Evolutionary conservation across 2,797 vertebrate species (phyloP).

Genomic region (Epinephelus coioides): DNA sequence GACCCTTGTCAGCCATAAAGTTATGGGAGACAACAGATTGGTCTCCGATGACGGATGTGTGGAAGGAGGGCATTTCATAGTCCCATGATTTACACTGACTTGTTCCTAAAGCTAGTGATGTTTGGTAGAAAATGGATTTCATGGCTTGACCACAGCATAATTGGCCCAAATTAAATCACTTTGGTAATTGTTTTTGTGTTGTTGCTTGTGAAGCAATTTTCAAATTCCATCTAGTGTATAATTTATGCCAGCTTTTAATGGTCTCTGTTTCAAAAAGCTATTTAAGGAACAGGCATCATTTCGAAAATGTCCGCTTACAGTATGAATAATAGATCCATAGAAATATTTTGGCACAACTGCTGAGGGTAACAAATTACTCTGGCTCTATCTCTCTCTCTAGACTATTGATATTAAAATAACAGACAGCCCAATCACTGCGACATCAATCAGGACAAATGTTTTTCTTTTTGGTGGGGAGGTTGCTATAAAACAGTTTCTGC

Average conservation of each 20-base stretch:
- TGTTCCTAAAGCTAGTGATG: constrained; percentile 50
- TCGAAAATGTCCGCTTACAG: constrained; percentile 36
- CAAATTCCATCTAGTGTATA: constrained; percentile 40
- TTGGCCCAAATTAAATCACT: constrained; percentile 43
- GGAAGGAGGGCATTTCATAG: constrained; percentile 64
- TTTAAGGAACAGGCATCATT: constrained; percentile 36
- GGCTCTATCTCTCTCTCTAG: constrained; percentile 47
- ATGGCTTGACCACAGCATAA: constrained; percentile 44
- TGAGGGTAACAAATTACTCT: constrained; percentile 53
- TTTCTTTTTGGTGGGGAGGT: constrained; percentile 32
- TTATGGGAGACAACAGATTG: constrained; percentile 84
- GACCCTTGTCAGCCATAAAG: constrained; percentile 81
- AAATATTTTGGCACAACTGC: constrained; percentile 55
- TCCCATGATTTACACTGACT: constrained; percentile 68
- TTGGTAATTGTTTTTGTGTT: constrained; percentile 53
- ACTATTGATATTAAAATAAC: constrained; percentile 54
- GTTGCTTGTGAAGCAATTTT: constrained; percentile 46
- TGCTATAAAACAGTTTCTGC: constrained; percentile 26
- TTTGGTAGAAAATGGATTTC: constrained; percentile 50
- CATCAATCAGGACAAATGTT: constrained; percentile 40
- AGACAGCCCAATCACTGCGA: constrained; percentile 35
- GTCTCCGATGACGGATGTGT: constrained; percentile 81
- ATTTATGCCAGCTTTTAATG: constrained; percentile 45
- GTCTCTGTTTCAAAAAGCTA: constrained; percentile 44
- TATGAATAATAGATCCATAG: constrained; percentile 50